A percentile compares a stretch with the other conserved stretches of the same genome.
Conservation (phyloP, 2,888 invertebrate genomes). For the Platycheirus rosarum region DNA sequence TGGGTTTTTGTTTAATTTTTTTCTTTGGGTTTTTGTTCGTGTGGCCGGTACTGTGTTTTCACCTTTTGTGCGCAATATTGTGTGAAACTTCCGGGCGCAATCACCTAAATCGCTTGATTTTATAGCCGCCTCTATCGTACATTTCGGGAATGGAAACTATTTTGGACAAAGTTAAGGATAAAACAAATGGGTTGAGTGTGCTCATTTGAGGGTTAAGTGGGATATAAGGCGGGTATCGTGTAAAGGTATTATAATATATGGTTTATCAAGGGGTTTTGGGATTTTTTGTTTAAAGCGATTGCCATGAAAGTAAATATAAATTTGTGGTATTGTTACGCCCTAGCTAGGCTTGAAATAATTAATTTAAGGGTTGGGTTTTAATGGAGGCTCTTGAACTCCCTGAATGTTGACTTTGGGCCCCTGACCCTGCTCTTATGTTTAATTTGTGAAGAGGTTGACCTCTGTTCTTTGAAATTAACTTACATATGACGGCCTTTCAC, state of each 20-base stretch:
- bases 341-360: background rate
- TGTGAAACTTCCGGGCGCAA: constrained; percentile 24
- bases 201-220: background rate
- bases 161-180: constrained; percentile 1
- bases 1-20: background rate
- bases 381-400: background rate
- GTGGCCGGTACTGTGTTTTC: constrained; percentile 1
- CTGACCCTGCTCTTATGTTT: background rate
- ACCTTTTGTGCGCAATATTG: constrained; percentile 26
- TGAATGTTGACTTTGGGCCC: background rate
- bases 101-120: constrained; percentile 36
- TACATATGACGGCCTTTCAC: too few relatives aligned
- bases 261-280: background rate
- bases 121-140: background rate
- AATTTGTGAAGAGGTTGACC: background rate
- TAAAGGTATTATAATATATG: background rate
- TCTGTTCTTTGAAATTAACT: background rate
- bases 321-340: background rate
- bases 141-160: constrained; percentile 8
- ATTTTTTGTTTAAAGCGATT: background rate
- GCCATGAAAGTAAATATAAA: background rate
- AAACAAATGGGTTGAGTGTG: background rate
- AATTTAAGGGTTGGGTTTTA: background rate
- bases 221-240: background rate
- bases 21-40: background rate